Evolutionary conservation across 2,888 invertebrate species (phyloP).

Genomic region (Nomada ruficornis): DNA sequence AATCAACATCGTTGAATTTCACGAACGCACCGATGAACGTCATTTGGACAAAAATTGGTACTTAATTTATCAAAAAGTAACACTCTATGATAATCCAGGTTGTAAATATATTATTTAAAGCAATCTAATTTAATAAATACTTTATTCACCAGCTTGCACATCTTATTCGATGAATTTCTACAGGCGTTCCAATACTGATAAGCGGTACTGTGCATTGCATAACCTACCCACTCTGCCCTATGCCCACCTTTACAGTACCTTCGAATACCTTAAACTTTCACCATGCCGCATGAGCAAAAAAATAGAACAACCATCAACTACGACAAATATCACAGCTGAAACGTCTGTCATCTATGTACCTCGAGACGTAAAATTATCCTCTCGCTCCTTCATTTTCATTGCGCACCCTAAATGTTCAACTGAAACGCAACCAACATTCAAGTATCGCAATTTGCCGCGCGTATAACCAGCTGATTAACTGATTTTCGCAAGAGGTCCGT

Average conservation of each 20-base stretch:
- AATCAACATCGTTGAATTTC: no score
- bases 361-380: background rate
- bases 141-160: no score
- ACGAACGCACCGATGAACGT: no score
- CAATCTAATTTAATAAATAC: no score
- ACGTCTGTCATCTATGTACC: background rate
- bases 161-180: no score
- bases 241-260: background rate
- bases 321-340: background rate
- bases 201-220: background rate
- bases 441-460: background rate
- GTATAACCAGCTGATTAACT: background rate
- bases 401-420: background rate
- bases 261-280: background rate
- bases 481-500: constrained; percentile 9
- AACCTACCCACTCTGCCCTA: background rate
- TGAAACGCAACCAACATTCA: constrained; percentile 4
- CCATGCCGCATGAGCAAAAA: background rate
- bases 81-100: no score
- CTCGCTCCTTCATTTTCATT: background rate
- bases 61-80: no score
- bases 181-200: no score
- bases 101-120: no score
- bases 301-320: background rate
- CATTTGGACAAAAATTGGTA: no score